Evolutionary conservation across 2,797 vertebrate genomes (phyloP).

Genomic region (Pangasius mekongensis): DNA sequence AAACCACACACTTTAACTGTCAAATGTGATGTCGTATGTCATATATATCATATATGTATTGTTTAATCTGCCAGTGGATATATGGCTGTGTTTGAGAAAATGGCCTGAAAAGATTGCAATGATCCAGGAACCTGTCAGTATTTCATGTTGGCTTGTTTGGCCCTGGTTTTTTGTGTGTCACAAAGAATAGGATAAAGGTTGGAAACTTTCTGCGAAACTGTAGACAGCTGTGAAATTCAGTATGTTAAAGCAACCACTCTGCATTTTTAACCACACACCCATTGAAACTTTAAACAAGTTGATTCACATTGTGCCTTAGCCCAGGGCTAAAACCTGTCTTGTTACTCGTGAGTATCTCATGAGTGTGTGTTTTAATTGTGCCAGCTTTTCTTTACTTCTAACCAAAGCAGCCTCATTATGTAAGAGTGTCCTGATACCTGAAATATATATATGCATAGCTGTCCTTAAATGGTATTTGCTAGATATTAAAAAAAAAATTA

Average conservation of each 20-base stretch:
- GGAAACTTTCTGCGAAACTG: background rate
- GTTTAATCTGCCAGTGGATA: background rate
- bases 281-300: background rate
- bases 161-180: background rate
- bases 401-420: background rate
- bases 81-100: background rate
- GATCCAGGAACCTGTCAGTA: background rate
- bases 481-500: too few species aligned
- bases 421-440: background rate
- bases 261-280: background rate
- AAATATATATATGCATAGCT: background rate
- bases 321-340: slow-evolving; percentile 7
- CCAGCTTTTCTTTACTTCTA: background rate
- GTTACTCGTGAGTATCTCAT: background rate
- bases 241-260: background rate
- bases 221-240: background rate
- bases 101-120: background rate
- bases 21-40: background rate
- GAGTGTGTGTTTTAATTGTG: background rate
- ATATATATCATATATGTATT: background rate
- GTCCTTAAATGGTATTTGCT: background rate
- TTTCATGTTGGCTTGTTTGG: background rate
- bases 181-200: background rate
- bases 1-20: background rate
- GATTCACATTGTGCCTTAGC: slow-evolving; percentile 9